These are phyloP conservation scores for Protobothrops flavoviridis DNA, from an alignment of 2,113 vertebrate species.

Conservation along the genomic window DNA sequence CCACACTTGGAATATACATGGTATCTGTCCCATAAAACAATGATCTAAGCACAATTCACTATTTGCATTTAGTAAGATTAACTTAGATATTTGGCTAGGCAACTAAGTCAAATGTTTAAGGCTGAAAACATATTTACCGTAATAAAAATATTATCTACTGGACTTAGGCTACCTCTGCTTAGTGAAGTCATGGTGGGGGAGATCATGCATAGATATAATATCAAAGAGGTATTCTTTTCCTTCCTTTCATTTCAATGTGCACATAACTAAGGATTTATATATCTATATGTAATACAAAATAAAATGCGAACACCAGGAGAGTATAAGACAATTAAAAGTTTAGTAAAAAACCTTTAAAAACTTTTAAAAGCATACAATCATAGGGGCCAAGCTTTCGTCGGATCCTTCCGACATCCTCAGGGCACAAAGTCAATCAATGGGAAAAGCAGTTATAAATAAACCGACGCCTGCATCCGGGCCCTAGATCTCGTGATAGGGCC, in stretches of 20 bases:
- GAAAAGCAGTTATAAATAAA: no score
- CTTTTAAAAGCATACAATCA: no score
- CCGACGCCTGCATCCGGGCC: no score
- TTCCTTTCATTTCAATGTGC: background rate
- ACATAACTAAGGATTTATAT: background rate
- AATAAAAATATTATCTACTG: background rate
- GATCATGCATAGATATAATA: background rate
- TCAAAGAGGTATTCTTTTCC: background rate
- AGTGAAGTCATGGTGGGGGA: background rate
- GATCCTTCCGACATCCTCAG: no score
- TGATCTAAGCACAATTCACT: background rate
- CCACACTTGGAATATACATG: background rate
- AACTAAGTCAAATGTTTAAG: background rate
- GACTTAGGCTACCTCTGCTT: background rate
- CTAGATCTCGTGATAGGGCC: no score
- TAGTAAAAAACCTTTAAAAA: no score
- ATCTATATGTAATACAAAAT: background rate
- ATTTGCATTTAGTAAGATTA: background rate
- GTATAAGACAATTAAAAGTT: no score
- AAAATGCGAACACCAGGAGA: no score
- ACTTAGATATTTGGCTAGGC: background rate
- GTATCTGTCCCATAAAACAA: background rate
- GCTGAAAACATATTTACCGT: background rate
- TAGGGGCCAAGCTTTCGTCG: no score
- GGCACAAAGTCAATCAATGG: no score